Base-by-base conservation (phyloP, 1,140 invertebrate species). In the Polypedilum vanderplanki region DNA sequence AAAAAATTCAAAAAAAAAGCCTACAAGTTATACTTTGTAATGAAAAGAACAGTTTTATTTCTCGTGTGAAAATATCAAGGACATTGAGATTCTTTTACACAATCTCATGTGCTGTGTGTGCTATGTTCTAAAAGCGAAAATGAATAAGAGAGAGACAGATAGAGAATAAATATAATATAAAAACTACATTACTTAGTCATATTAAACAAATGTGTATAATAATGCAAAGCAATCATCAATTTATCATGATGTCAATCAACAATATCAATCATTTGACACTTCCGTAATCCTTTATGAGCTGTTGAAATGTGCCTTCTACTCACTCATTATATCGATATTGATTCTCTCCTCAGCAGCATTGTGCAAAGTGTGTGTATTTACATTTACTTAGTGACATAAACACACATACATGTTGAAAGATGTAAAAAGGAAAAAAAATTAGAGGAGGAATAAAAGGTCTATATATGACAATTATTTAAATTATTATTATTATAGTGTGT, bases 191-290 rank as follows among this genome's bases (percentile, higher is more conserved):
- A 57, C 24, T 33, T 33, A 33, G 24, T 33, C 24, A 33, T 33
- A 33, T 33, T 33, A 33, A 33, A 5, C 24, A 33, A 57, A 57
- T 57, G 12, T 57, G 15, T 57, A 57, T 57, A 15, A 46, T 15
- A 12, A 57, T 15, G 46, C n/a, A 57, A 57, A n/a, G 46, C n/a
- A 57, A 57, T 57, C 46, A 57, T 57, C 46, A 57, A 57, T 57
- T 57, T 57, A 57, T 57, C 46, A 57, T 57, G n/a, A 57, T 57
- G 46, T 57, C 46, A 57, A 57, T 57, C 46, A 57, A 57, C 46
- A 57, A 57, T 57, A 57, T 57, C 46, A 57, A 57, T 57, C 46
- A 57, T 57, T 57, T 57, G 46, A 57, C n/a, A 12, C 46, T 57
- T 57, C 46, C 46, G 46, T 57, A 57, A 57, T 57, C 46, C 46